Evolutionary conservation across 1,140 invertebrate species (phyloP), one percentile per base, ranked within the genome.

Genomic region (Dreissena polymorpha): DNA sequence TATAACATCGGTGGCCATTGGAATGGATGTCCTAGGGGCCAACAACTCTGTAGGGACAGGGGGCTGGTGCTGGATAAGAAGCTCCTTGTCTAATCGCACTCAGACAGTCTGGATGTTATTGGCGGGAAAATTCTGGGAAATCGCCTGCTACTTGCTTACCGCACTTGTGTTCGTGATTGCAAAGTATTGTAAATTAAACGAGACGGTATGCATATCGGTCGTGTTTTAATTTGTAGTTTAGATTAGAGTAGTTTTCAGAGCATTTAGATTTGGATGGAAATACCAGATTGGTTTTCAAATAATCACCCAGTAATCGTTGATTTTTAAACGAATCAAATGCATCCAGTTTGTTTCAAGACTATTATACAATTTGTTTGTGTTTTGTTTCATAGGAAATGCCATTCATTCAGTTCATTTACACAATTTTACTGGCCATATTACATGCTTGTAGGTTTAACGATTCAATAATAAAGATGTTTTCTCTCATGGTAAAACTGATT

Each of bases 11-110:
- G 67, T 60, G 8, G 82, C 77, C 14, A 60, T 73, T 8, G 53
- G 67, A 57, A 53, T 81, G n/a, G 53, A 69, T 51, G 79, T 84
- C 13, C 60, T 86, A 13, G 85, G 85, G 10, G 76, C 74, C 39
- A 74, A 86, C 53, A 65, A 76, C n/a, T 72, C 72, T 63, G 50
- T 84, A 18, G 69, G 78, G 1, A 86, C 80, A 12, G 85, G 85
- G 25, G 29, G 81, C 10, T 86, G 85, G 85, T 86, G 85, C 64
- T 86, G 85, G 85, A 86, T 86, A 18, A 63, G 63, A 53, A 78
- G 77, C 29, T 73, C 73, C 29, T 0, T 86, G 10, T n/a, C 67
- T n/a, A 13, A 65, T 18, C 0, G 23, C 10, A 12, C 8, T 14
- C 14, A 53, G n/a, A 63, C 68, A 12, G 21, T 72, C 12, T 85